Base-by-base conservation (phyloP, 2,888 invertebrate genomes). In the Pachydiplax longipennis region DNA sequence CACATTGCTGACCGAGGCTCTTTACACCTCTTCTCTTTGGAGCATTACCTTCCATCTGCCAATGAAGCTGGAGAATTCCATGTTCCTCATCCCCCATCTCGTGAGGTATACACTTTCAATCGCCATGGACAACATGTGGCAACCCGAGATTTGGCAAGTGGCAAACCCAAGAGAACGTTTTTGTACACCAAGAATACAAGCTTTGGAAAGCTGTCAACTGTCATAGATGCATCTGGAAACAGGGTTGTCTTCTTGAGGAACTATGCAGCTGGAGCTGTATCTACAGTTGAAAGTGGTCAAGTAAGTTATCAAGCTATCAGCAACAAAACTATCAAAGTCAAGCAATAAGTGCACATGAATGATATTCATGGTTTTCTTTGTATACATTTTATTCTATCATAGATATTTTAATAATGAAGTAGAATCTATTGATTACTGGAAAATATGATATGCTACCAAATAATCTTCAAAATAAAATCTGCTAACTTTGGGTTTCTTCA, bases 131-230 rank as follows among this genome's bases (percentile, higher is more conserved):
- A 99, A 94, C 99, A 99, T 94, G 97, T 98, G 44, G 97, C 97
- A 44, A 99, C 99, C 2, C 98, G 97, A 94, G 99, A 99, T 94
- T 95, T 99, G 91, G 97, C 99, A 83, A 99, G 99, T n/a, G 98
- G 98, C 87, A 98, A 98, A 94, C 97, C 97, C 8, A 96, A 98
- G 93, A 99, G 99, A 94, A 98, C 98, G 87, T 99, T 99, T 95
- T 95, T 99, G 40, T 99, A 99, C 95, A 99, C 98, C 87, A 99
- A 99, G 93, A 99, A 98, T 93, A 98, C 98, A 12, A 98, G 98
- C 93, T 99, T 98, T 93, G 99, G 99, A 0, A 98, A 98, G 93
- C 94, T 99, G 90, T 98, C 98, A 0, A 98, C 98, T 0, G 98
- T 99, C 2, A 98, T 98, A 2, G 99, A 99, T 94, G 97, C 98